phyloP scores from a whole-genome alignment of 2,797 vertebrate species.

The Cossypha heuglini region DNA sequence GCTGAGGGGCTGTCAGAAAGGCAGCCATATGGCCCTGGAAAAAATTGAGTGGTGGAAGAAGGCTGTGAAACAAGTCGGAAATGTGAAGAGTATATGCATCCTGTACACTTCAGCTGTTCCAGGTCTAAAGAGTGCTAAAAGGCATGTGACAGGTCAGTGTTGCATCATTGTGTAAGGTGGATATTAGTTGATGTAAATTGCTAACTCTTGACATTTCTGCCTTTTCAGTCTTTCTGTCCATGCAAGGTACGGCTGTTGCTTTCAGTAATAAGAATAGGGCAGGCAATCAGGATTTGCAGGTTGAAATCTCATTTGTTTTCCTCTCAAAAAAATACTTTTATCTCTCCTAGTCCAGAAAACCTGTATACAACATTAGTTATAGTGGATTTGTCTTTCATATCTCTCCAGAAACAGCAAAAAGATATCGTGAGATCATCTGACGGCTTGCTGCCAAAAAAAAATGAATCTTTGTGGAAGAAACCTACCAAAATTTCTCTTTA shows the following conservation, averaged over 20 bases:
- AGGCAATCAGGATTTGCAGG: not conserved
- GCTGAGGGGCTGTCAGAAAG: not conserved
- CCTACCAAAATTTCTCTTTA: not conserved
- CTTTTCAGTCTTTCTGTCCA: not conserved
- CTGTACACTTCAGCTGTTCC: not conserved
- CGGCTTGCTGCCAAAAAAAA: not conserved
- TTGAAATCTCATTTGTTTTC: not conserved
- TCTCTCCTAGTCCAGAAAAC: not conserved
- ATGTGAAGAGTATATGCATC: not conserved
- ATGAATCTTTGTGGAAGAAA: not conserved
- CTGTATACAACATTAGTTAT: not conserved
- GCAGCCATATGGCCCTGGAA: not conserved
- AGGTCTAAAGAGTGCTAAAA: not conserved
- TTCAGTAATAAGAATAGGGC: not conserved
- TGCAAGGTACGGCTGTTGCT: accelerated
- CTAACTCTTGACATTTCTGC: not conserved
- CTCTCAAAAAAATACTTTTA: not conserved
- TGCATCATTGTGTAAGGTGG: not conserved
- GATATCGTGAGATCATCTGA: not conserved
- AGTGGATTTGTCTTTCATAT: not conserved
- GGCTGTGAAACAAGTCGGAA: not conserved
- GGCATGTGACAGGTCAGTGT: not conserved
- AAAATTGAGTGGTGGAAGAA: not conserved
- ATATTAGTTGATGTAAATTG: not conserved
- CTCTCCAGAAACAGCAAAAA: not conserved